Evolutionary conservation across 2,888 invertebrate genomes (phyloP), one percentile per base, ranked within the genome.

Genomic region (Papilio gigon): DNA sequence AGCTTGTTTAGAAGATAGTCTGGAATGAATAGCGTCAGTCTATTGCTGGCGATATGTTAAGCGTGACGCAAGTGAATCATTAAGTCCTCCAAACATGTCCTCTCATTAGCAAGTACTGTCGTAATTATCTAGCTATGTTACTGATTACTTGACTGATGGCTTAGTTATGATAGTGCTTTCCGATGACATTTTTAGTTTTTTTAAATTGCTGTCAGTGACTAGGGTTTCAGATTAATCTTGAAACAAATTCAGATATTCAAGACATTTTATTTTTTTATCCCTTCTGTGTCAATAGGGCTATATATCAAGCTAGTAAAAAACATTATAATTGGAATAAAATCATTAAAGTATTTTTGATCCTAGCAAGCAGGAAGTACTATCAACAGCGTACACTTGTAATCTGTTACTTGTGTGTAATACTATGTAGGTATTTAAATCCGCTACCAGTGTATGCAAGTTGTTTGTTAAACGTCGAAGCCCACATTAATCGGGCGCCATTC

Each of bases 61-160:
- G 37, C 25, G 25, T 40, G 40, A 60, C 25, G 40, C 60, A 40
- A 60, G 25, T 60, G 60, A 60, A 60, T 60, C 37, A 25, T 27
- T 9, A n/a, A 40, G 40, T 37, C n/a, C 14, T 25, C 35, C 27
- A 27, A 60, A 60, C 27, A 40, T 40, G 60, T 60, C n/a, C 40
- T 40, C 60, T 60, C 40, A 60, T 60, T 60, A 60, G 25, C 60
- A 37, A 60, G 60, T 40, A 60, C 40, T 40, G 40, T 40, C 25
- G 37, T 40, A 40, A 37, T 60, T 40, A 60, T 60, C 12, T 40
- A 40, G 4, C 30, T 56, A 14, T 50, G 50, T 50, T 50, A 56
- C 1, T 17, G 30, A 56, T 56, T 56, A 30, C 30, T 56, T 56
- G 53, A 53, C 27, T 30, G 2, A 56, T 17, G 30, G 17, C n/a